Conservation (phyloP, 2,113 vertebrate genomes). For the Protobothrops mucrosquamatus region DNA sequence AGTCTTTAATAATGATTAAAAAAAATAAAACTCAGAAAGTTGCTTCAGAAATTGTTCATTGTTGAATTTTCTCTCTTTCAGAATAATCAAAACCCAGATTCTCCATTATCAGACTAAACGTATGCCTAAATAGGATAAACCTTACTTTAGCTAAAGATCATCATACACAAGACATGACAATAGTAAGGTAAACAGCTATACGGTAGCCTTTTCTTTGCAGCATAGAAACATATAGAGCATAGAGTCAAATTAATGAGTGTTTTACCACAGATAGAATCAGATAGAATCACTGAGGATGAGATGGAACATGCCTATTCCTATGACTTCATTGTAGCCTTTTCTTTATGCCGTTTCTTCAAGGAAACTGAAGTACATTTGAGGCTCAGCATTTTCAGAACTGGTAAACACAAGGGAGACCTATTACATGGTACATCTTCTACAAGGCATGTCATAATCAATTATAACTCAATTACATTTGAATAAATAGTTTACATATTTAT, state of each 20-base stretch:
- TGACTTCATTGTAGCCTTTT: neutral
- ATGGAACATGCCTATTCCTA: neutral
- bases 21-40: neutral
- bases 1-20: neutral
- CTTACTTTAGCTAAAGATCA: neutral
- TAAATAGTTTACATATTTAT: neutral
- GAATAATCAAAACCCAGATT: neutral
- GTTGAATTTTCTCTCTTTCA: neutral
- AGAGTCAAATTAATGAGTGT: neutral
- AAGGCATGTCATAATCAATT: neutral
- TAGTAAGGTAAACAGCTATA: neutral
- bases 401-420: neutral
- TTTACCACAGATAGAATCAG: neutral
- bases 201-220: neutral
- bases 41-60: slow-evolving; percentile 21
- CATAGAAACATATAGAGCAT: neutral
- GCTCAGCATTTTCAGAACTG: neutral
- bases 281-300: neutral
- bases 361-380: neutral
- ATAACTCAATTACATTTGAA: neutral
- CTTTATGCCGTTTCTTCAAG: neutral
- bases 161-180: neutral
- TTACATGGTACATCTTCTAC: neutral
- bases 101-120: neutral
- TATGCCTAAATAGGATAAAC: neutral